Evolutionary conservation across 2,888 invertebrate genomes (phyloP), one percentile per base, ranked within the genome.

Genomic region (Drosophila koepferae): DNA sequence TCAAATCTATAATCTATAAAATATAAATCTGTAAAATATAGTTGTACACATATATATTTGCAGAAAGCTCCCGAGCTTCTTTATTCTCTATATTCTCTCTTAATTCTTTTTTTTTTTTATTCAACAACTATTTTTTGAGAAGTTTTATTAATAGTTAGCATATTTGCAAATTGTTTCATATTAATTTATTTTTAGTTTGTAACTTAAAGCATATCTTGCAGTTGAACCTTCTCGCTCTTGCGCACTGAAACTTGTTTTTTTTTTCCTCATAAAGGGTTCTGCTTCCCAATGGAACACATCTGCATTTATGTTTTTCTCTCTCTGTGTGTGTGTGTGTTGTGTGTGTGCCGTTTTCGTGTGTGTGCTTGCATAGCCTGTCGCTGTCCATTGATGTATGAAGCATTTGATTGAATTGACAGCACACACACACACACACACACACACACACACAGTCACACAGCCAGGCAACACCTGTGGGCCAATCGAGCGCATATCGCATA

Each of bases 391-490:
- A 87, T 90, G 89, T 89, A 87, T 87, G 87, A 90, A 90, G 77
- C 89, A 84, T 86, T 90, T 89, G 90, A 87, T 87, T 87, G 90
- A 89, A 87, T 89, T 87, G 87, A 87, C 87, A 89, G 89, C 72
- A 53, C 69, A 66, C 59, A 63, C 66, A 43, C 60, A 59, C 58
- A 31, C 16, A 41, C 43, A 36, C 36, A 14, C 43, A 34, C 43
- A 44, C 34, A 58, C 6, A 7, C 9, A n/a, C 9, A 28, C 34
- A 34, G 1, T 3, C 12, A 12, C n/a, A 62, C 36, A 36, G 34
- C 34, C 1, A 7, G 10, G 51, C 63, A 58, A 48, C 68, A 66
- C 66, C 73, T 74, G 86, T 79, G 79, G 74, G 83, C 80, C 86
- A 90, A 90, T 90, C 83, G 89, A 83, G 83, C 77, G 76, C 82